Evolutionary conservation across 2,113 vertebrate species (phyloP), one percentile per base, ranked within the genome.

Genomic region (Pedionomus torquatus): DNA sequence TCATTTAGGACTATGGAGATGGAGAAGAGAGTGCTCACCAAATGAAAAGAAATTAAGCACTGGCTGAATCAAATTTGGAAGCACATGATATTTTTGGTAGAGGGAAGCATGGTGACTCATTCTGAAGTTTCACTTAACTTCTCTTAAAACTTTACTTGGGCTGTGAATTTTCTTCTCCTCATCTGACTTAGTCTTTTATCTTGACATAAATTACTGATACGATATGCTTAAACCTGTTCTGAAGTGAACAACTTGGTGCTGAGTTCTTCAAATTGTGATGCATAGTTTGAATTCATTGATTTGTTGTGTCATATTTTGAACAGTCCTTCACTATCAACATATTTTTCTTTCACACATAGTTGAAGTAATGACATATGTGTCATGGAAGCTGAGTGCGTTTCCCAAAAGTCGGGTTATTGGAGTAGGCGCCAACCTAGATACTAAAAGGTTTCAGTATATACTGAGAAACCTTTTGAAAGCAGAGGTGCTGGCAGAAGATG

Each of bases 341-440:
- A 16, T 63, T 96, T 96, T 65, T 90, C 46, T 95, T 80, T 39
- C 60, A 35, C 61, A 18, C 95, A 41, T 95, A 99, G 99, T 99
- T 97, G 99, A 99, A 97, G 96, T 99, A 69, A 99, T 99, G 99
- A 98, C 99, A 5, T 99, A 99, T 1, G 98, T 99, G 20, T 98
- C 99, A 0, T 99, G 99, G 99, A 99, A 99, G 86, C 98, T 99
- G 96, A 99, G 99, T 24, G 94, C 98, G 3, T 98, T 99, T 93
- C 98, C 99, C 70, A 97, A 98, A 52, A 98, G 96, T 18, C 98
- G 92, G 69, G 99, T 99, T 92, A 98, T 99, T 10, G 99, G 99
- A 84, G 98, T 98, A 31, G 99, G 99, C 41, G 99, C 99, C 94
- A 99, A 99, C 94, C 98, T 99, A 91, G 99, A 99, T 89, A 99